Evolutionary conservation across 2,888 invertebrate species (phyloP).

Genomic region (Cistogaster globosa): DNA sequence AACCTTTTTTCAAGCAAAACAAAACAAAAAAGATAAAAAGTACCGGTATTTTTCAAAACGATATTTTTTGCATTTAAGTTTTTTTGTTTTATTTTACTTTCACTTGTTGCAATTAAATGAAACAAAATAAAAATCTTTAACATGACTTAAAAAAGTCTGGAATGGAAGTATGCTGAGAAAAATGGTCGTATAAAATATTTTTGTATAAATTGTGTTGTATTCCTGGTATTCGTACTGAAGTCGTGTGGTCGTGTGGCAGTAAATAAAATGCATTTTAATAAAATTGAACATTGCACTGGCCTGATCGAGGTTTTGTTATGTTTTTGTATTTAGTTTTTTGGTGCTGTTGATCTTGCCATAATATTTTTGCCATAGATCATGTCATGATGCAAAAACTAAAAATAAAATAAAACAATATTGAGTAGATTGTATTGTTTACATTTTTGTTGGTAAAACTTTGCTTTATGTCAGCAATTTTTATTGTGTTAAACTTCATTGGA

Average conservation of each 20-base stretch:
- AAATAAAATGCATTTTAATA: constrained; percentile 8
- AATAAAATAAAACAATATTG: constrained; percentile 34
- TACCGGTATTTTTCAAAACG: constrained; percentile 62
- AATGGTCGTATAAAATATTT: constrained; percentile 29
- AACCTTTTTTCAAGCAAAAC: neutral
- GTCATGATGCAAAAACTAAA: constrained; percentile 51
- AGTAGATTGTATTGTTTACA: constrained; percentile 35
- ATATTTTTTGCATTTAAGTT: neutral
- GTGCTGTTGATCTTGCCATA: constrained; percentile 55
- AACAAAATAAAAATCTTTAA: constrained; percentile 57
- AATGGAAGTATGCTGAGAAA: constrained; percentile 18
- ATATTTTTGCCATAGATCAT: constrained; percentile 63
- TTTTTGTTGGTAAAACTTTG: constrained; percentile 29
- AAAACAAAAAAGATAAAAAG: constrained; percentile 41
- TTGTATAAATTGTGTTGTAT: constrained; percentile 32
- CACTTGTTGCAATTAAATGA: constrained; percentile 70
- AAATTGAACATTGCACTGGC: constrained; percentile 42
- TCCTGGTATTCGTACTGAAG: constrained; percentile 1
- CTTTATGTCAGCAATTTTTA: constrained; percentile 44
- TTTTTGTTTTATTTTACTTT: constrained; percentile 59
- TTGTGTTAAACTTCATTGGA: constrained; percentile 46
- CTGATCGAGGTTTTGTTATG: constrained; percentile 16
- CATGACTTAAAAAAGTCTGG: constrained; percentile 21
- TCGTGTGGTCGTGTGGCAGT: constrained; percentile 1
- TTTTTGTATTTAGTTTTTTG: constrained; percentile 13